phyloP scores from a whole-genome alignment of 2,888 invertebrate genomes.

The Mylabris sibirica region DNA sequence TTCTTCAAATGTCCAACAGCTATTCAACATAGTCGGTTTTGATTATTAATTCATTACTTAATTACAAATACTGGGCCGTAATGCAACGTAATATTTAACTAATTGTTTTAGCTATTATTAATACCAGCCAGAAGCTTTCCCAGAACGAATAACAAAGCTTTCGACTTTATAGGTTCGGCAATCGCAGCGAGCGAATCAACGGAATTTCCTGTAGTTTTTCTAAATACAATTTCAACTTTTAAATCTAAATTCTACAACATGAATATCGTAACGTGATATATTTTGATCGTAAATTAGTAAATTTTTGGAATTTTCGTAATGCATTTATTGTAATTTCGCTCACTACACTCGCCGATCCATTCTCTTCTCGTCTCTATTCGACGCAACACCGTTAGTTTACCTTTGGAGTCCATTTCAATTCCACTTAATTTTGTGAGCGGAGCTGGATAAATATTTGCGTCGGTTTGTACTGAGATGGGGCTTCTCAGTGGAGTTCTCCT shows the following conservation, averaged over 20 bases:
- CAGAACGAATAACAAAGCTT: constrained; percentile 45
- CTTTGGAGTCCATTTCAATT: constrained; percentile 63
- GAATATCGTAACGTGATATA: neutral
- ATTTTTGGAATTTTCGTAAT: neutral
- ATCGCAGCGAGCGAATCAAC: neutral
- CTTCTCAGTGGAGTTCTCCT: constrained; percentile 40
- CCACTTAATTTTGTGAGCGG: constrained; percentile 64
- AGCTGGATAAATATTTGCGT: constrained; percentile 61
- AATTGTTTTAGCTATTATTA: constrained; percentile 61
- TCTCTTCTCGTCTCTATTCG: constrained; percentile 35
- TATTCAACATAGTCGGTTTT: constrained; percentile 24
- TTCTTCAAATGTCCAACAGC: constrained; percentile 28
- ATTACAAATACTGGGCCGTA: constrained; percentile 56
- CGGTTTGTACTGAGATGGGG: constrained; percentile 57
- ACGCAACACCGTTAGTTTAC: constrained; percentile 55
- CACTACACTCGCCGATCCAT: constrained; percentile 35
- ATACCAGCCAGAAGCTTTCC: constrained; percentile 52
- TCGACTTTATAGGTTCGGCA: constrained; percentile 1
- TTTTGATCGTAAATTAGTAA: neutral
- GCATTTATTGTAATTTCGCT: constrained; percentile 27
- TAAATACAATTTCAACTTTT: neutral
- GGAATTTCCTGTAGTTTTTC: too few relatives aligned
- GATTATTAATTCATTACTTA: constrained; percentile 57
- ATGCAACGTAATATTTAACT: constrained; percentile 61
- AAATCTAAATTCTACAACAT: neutral